Evolutionary conservation across 1,140 invertebrate species (phyloP).

Genomic region (Drosophila kikkawai): DNA sequence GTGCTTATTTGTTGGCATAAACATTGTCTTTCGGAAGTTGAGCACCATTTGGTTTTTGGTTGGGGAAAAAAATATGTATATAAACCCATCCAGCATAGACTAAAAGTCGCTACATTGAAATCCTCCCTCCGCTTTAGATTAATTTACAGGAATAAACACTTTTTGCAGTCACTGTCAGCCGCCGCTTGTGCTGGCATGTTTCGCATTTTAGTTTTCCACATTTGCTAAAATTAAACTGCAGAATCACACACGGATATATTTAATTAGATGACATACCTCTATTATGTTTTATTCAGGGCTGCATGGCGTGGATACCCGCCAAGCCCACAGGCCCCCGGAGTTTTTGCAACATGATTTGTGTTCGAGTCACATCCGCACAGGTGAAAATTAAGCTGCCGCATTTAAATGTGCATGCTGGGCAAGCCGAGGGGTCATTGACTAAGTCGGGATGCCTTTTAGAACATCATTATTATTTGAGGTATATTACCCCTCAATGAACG

Average conservation of each 20-base stretch:
- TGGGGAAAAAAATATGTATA: conserved; percentile 2
- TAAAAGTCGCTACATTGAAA: not conserved
- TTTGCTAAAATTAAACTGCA: conserved; percentile 71
- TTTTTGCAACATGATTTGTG: conserved; percentile 56
- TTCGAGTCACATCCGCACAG: conserved; percentile 54
- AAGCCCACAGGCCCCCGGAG: not conserved
- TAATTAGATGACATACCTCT: conserved; percentile 71
- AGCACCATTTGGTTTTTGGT: conserved; percentile 9
- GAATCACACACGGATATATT: conserved; percentile 71
- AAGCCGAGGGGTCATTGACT: conserved; percentile 24
- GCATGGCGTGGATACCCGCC: not conserved
- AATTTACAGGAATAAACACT: conserved; percentile 21
- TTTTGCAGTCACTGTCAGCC: conserved; percentile 22
- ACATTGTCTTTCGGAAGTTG: conserved; percentile 42
- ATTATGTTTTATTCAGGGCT: conserved; percentile 62
- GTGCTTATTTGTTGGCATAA: conserved; percentile 39
- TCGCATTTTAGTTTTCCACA: conserved; percentile 68
- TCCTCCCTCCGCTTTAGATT: not conserved
- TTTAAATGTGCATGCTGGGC: conserved; percentile 45
- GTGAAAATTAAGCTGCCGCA: conserved; percentile 53
- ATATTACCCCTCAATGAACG: not conserved
- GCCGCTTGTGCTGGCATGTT: conserved; percentile 25
- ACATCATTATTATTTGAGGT: not conserved
- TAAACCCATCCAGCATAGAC: too few species aligned
- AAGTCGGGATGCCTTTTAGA: not conserved